Percentiles rank a stretch among this genome's conserved stretches.
Evolutionary conservation across 2,888 invertebrate genomes (phyloP).

Genomic region (Amphipyra tragopoginis): DNA sequence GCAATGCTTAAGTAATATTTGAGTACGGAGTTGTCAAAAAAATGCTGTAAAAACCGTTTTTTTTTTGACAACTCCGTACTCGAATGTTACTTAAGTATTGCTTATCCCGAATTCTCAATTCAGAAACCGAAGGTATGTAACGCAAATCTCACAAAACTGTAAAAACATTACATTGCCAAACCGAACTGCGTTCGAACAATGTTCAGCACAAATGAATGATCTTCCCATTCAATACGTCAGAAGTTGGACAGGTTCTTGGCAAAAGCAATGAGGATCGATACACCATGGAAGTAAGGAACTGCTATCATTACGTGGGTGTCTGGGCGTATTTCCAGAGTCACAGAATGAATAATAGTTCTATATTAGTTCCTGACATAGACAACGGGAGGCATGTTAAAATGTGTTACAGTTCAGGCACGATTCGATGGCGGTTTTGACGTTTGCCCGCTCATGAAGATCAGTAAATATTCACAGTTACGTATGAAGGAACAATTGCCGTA

Average conservation of each 20-base stretch:
- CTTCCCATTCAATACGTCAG: slow-evolving; percentile 37
- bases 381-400: not conserved
- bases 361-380: not conserved
- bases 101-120: no score
- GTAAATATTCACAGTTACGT: no score
- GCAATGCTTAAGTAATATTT: no score
- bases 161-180: slow-evolving; percentile 21
- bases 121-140: no score
- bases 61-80: no score
- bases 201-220: slow-evolving; percentile 20
- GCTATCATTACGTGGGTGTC: slow-evolving; percentile 31
- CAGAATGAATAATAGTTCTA: not conserved
- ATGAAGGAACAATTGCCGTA: no score
- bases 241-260: slow-evolving; percentile 44
- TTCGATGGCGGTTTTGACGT: no score
- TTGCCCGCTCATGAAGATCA: no score
- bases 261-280: slow-evolving; percentile 38
- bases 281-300: slow-evolving; percentile 23
- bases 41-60: no score
- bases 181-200: slow-evolving; percentile 9
- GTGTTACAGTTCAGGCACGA: not conserved
- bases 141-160: slow-evolving; percentile 3
- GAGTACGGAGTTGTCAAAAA: no score
- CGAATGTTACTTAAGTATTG: no score
- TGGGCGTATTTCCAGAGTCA: slow-evolving; percentile 42